Evolutionary conservation across 2,888 invertebrate genomes (phyloP).

Genomic region (Anoncus sp.): DNA sequence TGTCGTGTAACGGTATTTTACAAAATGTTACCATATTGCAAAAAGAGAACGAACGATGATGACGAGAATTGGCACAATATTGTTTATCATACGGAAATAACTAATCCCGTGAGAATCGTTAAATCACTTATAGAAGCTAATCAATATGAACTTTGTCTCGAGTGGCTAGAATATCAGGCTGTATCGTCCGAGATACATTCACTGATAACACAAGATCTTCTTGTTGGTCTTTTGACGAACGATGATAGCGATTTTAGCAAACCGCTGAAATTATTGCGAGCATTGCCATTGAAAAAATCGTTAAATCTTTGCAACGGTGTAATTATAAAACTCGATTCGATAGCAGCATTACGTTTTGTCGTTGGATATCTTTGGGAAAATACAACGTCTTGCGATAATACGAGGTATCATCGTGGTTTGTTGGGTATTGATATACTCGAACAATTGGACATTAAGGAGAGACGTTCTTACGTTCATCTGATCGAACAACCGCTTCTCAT

Average conservation of each 20-base stretch:
- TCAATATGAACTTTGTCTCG: conserved; percentile 87
- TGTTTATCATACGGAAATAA: conserved; percentile 78
- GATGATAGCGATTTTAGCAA: conserved; percentile 78
- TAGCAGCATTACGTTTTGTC: conserved; percentile 87
- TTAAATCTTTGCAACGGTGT: conserved; percentile 87
- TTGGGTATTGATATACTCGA: conserved; percentile 89
- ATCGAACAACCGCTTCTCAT: conserved; percentile 90
- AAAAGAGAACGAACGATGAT: conserved; percentile 60
- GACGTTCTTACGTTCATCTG: conserved; percentile 86
- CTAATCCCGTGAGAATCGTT: conserved; percentile 85
- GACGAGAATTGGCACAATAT: conserved; percentile 75
- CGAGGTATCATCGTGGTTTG: conserved; percentile 86
- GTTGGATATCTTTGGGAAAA: conserved; percentile 86
- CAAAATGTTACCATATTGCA: conserved; percentile 78
- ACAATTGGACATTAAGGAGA: conserved; percentile 85
- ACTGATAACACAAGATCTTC: conserved; percentile 84
- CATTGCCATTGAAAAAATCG: conserved; percentile 86
- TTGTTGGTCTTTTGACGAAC: conserved; percentile 86
- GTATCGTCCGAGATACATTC: conserved; percentile 85
- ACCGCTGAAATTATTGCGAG: conserved; percentile 84
- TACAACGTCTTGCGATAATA: conserved; percentile 80
- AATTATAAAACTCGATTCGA: conserved; percentile 86
- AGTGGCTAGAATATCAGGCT: conserved; percentile 88
- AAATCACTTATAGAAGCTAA: conserved; percentile 85
- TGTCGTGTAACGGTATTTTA: conserved; percentile 76